These are phyloP conservation scores for Meriones psammophilus DNA, from an alignment of 2,797 vertebrate species.

Conservation along the genomic window DNA sequence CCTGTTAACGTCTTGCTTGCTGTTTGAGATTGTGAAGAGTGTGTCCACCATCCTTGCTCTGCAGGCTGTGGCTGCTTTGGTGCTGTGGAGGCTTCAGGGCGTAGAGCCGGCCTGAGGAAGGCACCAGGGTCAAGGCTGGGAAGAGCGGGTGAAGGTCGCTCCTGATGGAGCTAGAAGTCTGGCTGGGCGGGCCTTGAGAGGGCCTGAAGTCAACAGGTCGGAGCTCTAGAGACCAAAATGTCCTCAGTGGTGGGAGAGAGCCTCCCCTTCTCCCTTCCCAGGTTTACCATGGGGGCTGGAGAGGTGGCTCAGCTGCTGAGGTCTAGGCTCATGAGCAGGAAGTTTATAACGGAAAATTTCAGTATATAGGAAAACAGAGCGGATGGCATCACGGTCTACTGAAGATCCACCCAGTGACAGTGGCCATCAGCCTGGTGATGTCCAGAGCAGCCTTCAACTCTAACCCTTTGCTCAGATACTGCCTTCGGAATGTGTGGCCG, in stretches of 20 bases:
- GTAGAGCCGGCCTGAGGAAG: not conserved
- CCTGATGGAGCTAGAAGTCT: not conserved
- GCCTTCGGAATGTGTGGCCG: too few relatives aligned
- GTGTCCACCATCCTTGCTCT: not conserved
- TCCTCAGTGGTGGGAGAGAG: too few relatives aligned
- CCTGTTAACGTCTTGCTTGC: not conserved
- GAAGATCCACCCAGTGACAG: not conserved
- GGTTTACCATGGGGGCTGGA: not conserved
- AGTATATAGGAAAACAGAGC: conserved; percentile 24
- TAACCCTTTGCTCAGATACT: not conserved
- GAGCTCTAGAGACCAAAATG: not conserved
- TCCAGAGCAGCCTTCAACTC: conserved; percentile 28
- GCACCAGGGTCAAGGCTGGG: not conserved
- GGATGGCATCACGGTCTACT: not conserved
- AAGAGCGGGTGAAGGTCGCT: not conserved
- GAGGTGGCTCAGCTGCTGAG: not conserved
- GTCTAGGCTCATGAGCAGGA: not conserved
- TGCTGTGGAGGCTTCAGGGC: not conserved
- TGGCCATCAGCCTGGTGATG: not conserved
- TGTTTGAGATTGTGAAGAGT: not conserved
- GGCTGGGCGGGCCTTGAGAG: not conserved
- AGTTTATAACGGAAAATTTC: conserved; percentile 19
- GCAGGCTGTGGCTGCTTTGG: not conserved
- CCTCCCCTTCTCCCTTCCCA: not conserved
- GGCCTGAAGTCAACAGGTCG: not conserved